Percentiles rank a stretch among this genome's conserved stretches.
Conservation (phyloP, 2,797 vertebrate species). For the Tokudaia tokunoshimensis region DNA sequence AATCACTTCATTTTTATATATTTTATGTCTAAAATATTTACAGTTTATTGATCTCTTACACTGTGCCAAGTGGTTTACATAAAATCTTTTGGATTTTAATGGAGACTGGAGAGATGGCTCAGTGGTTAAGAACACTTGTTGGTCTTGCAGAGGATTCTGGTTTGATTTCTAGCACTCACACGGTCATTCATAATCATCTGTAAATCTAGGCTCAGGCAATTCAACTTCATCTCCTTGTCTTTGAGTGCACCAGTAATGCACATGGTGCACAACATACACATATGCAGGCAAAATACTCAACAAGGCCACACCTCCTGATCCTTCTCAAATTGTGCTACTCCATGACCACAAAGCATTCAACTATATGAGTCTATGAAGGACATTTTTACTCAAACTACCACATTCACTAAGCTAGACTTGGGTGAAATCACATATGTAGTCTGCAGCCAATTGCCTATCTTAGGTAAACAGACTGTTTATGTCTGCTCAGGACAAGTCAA, state of each 20-base stretch:
- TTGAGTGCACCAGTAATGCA: background rate
- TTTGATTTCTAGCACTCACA: background rate
- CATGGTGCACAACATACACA: background rate
- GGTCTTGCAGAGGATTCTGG: background rate
- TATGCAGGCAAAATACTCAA: background rate
- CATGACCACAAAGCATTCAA: background rate
- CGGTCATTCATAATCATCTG: background rate
- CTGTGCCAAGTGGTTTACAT: conserved; percentile 1
- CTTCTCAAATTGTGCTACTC: background rate
- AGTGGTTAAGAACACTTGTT: background rate
- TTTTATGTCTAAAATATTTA: conserved; percentile 31
- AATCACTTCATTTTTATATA: background rate
- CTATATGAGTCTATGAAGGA: background rate
- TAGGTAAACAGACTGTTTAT: background rate
- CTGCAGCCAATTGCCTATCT: background rate
- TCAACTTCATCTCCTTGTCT: background rate
- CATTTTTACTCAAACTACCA: background rate
- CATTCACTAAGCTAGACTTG: background rate
- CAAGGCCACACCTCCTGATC: background rate
- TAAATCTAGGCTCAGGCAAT: background rate
- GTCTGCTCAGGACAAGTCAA: background rate
- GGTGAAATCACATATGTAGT: background rate
- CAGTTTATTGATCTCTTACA: conserved; percentile 16
- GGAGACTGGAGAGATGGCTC: background rate
- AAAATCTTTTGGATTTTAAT: conserved; percentile 5